Evolutionary conservation across 2,113 vertebrate genomes (phyloP).

Genomic region (Cyanoramphus novaezelandiae): DNA sequence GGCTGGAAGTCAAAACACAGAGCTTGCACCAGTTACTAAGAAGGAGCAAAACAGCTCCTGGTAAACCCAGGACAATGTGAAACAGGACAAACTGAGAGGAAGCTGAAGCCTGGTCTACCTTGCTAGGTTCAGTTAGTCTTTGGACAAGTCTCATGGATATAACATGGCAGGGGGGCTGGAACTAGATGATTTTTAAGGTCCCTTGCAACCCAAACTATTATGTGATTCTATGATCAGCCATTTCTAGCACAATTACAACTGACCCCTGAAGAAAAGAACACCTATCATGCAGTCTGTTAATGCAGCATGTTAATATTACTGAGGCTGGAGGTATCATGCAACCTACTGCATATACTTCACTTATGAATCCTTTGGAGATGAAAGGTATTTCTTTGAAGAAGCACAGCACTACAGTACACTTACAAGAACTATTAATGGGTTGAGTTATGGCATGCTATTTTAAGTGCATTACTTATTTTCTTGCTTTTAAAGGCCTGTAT

Average conservation of each 20-base stretch:
- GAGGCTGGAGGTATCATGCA: not conserved
- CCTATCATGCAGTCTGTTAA: not conserved
- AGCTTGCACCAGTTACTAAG: no score
- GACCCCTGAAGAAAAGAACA: not conserved
- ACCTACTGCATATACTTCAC: not conserved
- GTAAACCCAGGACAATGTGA: not conserved
- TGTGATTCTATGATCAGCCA: not conserved
- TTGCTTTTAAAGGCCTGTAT: not conserved
- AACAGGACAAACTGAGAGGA: constrained; percentile 16
- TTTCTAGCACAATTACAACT: not conserved
- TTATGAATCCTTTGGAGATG: not conserved
- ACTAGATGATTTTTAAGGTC: no score
- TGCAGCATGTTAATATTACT: not conserved
- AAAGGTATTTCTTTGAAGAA: not conserved
- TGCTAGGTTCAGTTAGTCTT: not conserved
- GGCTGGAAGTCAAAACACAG: no score
- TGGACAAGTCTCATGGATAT: not conserved
- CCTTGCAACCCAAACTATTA: no score
- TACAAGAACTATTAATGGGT: not conserved
- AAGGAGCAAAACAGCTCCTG: no score
- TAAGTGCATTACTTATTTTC: not conserved
- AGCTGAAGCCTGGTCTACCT: not conserved
- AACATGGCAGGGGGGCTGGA: not conserved
- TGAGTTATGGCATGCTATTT: not conserved
- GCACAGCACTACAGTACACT: not conserved